These are phyloP conservation scores for Byasa hedistus DNA, from an alignment of 2,888 invertebrate species.

Conservation along the genomic window DNA sequence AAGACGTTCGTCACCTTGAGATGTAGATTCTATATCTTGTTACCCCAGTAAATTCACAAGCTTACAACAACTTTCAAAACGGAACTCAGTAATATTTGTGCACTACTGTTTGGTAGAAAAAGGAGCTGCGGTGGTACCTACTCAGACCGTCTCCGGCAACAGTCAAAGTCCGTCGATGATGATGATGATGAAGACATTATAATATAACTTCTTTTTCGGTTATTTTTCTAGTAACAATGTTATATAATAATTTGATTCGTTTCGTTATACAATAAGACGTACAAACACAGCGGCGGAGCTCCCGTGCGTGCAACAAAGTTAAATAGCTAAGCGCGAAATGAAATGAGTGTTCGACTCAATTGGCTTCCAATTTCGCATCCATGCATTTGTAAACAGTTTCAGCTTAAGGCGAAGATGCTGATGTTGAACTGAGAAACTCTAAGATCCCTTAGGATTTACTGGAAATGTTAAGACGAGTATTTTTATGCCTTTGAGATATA, in stretches of 20 bases:
- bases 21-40: no score
- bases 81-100: no score
- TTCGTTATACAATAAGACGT: conserved; percentile 11
- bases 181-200: no score
- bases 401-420: conserved; percentile 19
- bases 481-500: neutral
- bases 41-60: no score
- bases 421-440: conserved; percentile 10
- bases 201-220: no score
- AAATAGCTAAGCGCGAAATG: conserved; percentile 21
- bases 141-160: no score
- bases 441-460: conserved; percentile 11
- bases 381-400: conserved; percentile 58
- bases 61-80: no score
- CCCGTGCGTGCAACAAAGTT: conserved; percentile 28
- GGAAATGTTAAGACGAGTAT: neutral
- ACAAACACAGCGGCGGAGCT: neutral
- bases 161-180: no score
- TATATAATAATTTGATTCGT: neutral
- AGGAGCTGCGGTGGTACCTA: no score
- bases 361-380: conserved; percentile 55
- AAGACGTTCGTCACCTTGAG: no score
- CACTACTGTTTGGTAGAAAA: no score
- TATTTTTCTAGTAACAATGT: no score
- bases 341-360: conserved; percentile 40